These are phyloP conservation scores for Camponotus fellah DNA, from an alignment of 2,888 invertebrate genomes.

Conservation along the genomic window DNA sequence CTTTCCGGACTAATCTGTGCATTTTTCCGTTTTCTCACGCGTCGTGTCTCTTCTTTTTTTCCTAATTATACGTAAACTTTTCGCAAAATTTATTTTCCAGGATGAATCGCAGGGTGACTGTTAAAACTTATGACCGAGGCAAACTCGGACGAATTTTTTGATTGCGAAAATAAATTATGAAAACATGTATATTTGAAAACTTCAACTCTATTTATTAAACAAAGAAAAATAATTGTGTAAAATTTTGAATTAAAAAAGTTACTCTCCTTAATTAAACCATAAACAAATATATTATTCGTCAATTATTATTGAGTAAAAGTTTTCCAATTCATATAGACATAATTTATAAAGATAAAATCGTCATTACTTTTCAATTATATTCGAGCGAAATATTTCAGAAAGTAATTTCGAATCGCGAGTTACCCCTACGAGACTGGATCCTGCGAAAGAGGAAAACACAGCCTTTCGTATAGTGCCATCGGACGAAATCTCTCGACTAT, in stretches of 20 bases:
- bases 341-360: not conserved
- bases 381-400: conserved; percentile 2
- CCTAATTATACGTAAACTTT: not conserved
- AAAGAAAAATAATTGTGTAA: not conserved
- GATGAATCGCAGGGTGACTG: not conserved
- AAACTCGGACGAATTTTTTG: not conserved
- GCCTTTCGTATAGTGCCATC: conserved; percentile 21
- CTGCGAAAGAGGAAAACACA: conserved; percentile 24
- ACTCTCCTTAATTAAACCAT: not conserved
- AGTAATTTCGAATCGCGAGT: conserved; percentile 18
- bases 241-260: not conserved
- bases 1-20: not conserved
- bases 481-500: conserved; percentile 38
- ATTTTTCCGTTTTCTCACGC: not conserved
- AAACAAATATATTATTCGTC: not conserved
- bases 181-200: not conserved
- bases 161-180: not conserved
- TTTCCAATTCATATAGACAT: not conserved
- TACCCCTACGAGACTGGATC: conserved; percentile 15
- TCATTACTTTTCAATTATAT: not conserved
- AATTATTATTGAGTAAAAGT: not conserved
- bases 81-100: conserved; percentile 1
- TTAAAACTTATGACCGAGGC: not conserved
- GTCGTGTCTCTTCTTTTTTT: conserved; percentile 15
- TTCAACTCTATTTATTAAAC: not conserved